Evolutionary conservation across 2,797 vertebrate species (phyloP).

Genomic region (Huso huso): DNA sequence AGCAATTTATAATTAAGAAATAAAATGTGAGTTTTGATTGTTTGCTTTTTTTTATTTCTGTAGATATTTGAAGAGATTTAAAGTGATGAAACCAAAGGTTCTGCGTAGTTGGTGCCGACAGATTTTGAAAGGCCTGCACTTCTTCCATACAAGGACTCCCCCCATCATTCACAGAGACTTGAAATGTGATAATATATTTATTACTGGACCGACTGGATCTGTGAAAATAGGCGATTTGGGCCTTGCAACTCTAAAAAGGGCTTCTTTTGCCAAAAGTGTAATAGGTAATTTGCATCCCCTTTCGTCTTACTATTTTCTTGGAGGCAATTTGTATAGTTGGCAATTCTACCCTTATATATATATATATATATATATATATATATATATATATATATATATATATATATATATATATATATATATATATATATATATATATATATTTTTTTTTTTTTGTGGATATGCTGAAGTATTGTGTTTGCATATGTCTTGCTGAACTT

Average conservation of each 20-base stretch:
- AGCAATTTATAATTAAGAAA: no score
- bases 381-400: no score
- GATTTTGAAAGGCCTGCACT: conserved; percentile 93
- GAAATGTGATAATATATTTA: conserved; percentile 98
- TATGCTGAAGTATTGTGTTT: no score
- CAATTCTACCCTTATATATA: background rate
- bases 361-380: no score
- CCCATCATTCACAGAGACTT: conserved; percentile 97
- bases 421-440: no score
- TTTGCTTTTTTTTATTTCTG: conserved; percentile 18
- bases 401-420: no score
- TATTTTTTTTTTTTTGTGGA: no score
- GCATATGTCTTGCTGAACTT: no score
- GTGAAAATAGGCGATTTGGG: conserved; percentile 97
- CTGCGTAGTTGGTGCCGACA: conserved; percentile 94
- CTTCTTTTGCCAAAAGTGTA: conserved; percentile 97
- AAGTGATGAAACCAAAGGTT: conserved; percentile 98
- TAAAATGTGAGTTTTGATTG: no score
- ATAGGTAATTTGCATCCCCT: conserved; percentile 66
- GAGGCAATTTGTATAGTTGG: background rate
- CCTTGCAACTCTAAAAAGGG: conserved; percentile 90
- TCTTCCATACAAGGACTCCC: conserved; percentile 89
- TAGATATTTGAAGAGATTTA: conserved; percentile 95
- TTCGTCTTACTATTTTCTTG: background rate
- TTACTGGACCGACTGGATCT: conserved; percentile 93